Percentiles rank a stretch among this genome's conserved stretches.
These are phyloP conservation scores for Cricetomys ansorgei DNA, from an alignment of 2,113 vertebrate species.

Conservation along the genomic window DNA sequence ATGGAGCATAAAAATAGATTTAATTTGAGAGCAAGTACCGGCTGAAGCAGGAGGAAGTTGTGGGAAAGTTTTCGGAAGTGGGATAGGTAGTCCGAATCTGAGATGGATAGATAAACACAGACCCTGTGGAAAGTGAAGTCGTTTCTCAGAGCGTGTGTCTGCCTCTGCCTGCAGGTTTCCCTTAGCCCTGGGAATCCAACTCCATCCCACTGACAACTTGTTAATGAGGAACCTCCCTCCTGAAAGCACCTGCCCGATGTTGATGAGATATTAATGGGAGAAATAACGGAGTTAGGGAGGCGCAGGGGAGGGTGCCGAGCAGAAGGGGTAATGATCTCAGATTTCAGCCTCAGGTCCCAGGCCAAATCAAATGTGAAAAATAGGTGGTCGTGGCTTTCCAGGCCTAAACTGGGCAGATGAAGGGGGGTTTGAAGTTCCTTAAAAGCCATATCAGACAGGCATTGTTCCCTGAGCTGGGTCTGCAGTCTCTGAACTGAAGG, in stretches of 20 bases:
- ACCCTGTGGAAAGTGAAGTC: neutral
- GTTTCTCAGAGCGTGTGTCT: slow-evolving; percentile 49
- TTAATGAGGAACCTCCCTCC: slow-evolving; percentile 85
- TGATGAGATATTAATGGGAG: slow-evolving; percentile 87
- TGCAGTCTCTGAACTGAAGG: neutral
- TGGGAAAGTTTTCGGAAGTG: slow-evolving; percentile 84
- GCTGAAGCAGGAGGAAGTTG: slow-evolving; percentile 82
- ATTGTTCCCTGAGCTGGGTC: neutral
- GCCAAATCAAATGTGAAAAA: slow-evolving; percentile 81
- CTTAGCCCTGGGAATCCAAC: slow-evolving; percentile 81
- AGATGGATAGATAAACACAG: slow-evolving; percentile 65
- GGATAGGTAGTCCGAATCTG: slow-evolving; percentile 76
- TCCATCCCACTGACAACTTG: slow-evolving; percentile 87
- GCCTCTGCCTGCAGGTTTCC: slow-evolving; percentile 76
- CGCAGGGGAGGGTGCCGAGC: slow-evolving; percentile 78
- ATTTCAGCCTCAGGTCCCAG: slow-evolving; percentile 78
- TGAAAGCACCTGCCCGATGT: slow-evolving; percentile 88
- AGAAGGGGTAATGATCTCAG: slow-evolving; percentile 76
- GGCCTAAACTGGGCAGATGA: slow-evolving; percentile 48
- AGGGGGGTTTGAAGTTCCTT: slow-evolving; percentile 44
- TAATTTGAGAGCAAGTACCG: slow-evolving; percentile 84
- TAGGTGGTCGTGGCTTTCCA: neutral
- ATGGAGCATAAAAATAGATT: slow-evolving; percentile 81
- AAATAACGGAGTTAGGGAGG: slow-evolving; percentile 83
- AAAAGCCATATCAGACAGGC: slow-evolving; percentile 18